Base-by-base conservation (phyloP, 2,113 vertebrate species). In the Aleadryas rufinucha region DNA sequence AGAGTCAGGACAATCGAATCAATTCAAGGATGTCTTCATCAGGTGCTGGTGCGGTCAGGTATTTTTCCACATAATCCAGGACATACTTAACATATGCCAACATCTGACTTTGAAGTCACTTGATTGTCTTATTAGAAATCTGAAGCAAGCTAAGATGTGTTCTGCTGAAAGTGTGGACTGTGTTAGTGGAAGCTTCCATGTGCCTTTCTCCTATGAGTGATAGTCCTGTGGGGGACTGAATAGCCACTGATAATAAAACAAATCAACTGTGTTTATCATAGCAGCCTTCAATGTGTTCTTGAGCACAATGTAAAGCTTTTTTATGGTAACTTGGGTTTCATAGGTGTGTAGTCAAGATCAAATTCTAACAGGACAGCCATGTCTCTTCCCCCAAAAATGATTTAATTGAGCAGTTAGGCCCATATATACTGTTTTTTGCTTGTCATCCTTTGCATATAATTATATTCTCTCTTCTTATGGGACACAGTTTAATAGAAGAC, bases 401-500 rank as follows among this genome's bases (percentile, higher is more conserved):
- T 72, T 59, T 41, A 60, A 27, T 52, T 66, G 31, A 66, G 42
- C 83, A 37, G 7, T 59, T 84, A 72, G 39, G 7, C 13, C 24
- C 4, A 11, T n/a, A 22, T 33, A 30, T 42, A 28, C 16, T 37
- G 14, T 1, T 52, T 33, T 31, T 80, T 31, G 18, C 27, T 63
- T 0, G 0, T 80, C 6, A 15, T 63, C 27, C 42, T 85, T 81
- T 77, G 31, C 6, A 15, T 59, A 26, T 49, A 9, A 27, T 63
- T 74, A 9, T 0, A 14, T 50, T 87, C 74, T 66, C 33, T 54
- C 35, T n/a, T 77, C 0, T 0, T 47, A 11, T 44, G 14, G 31
- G 10, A 33, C 9, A 23, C 31, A 63, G 28, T 41, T 68, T 28
- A 16, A 16, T 79, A 9, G 52, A 45, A 26, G 19, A 33, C 20